These are phyloP conservation scores for Geodia barretti DNA, from an alignment of 37 sponge, comb jelly and placozoan genomes.

Conservation along the genomic window DNA sequence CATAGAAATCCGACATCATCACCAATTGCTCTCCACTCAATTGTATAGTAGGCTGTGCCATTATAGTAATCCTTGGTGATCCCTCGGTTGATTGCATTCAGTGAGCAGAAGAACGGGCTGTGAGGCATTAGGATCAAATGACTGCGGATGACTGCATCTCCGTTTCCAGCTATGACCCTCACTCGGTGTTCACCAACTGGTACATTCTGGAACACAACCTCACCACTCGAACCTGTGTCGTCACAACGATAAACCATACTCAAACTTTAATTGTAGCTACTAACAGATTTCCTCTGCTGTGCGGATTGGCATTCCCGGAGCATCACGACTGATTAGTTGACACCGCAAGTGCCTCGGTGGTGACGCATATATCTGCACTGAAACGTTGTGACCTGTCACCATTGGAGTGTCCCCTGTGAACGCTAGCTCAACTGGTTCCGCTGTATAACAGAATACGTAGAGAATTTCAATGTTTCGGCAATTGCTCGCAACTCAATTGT, in stretches of 20 bases:
- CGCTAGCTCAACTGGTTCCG: not conserved
- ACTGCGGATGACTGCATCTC: not conserved
- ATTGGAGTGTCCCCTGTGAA: not conserved
- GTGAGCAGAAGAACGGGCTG: not conserved
- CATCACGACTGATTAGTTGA: not conserved
- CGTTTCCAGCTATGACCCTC: not conserved
- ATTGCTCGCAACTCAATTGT: too few species aligned
- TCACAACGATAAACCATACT: too few species aligned
- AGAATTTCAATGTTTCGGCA: too few species aligned
- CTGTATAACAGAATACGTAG: too few species aligned
- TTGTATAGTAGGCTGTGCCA: too few species aligned
- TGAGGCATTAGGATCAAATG: not conserved
- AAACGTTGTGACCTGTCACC: not conserved
- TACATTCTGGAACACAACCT: not conserved
- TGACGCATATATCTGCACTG: not conserved
- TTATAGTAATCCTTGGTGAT: too few species aligned
- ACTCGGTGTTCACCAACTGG: not conserved
- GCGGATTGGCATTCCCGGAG: not conserved
- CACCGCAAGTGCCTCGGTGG: not conserved
- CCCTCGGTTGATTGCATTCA: not conserved
- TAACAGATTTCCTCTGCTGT: not conserved
- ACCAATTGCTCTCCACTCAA: too few species aligned
- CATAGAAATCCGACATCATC: too few species aligned
- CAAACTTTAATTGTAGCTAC: too few species aligned
- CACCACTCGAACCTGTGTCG: not conserved